Evolutionary conservation across 2,888 invertebrate genomes (phyloP), one percentile per base, ranked within the genome.

Genomic region (Netelia inedita): DNA sequence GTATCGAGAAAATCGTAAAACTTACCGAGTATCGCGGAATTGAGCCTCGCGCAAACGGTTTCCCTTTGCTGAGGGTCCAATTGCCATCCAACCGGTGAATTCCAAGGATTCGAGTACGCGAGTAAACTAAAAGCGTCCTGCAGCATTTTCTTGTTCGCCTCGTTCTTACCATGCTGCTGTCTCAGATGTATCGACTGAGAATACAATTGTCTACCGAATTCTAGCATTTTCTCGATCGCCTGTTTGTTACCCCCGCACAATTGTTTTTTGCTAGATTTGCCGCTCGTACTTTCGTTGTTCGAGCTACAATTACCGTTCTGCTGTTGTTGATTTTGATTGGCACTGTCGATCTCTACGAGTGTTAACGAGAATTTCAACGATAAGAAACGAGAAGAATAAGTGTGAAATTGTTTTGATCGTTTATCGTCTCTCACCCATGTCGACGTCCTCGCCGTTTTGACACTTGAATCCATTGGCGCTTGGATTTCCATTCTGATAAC

Each of bases 31-130:
- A 99, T 99, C 94, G 99, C 99, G 91, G 99, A 98, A 95, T 99
- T 99, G 91, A 99, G 96, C 92, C 98, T 97, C 92, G 98, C 98
- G 95, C 98, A 98, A 85, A 99, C 97, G 75, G 97, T 97, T 94
- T 99, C 99, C 91, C 99, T 96, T 92, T 98, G 97, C 89, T 97
- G 96, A n/a, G 99, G 97, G 94, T 98, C 97, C 91, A 99, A 95
- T 94, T 99, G 98, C 97, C 98, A 98, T 85, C 98, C 98, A 85
- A 99, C 97, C 19, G 99, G 99, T 94, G 98, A 98, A 92, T 96
- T 97, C 98, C 98, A 99, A 43, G 99, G 99, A 95, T 99, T 99
- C 90, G 98, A 97, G 94, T 99, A 99, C 69, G 99, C 99, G 93
- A 99, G 95, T 93, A 99, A 95, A 95, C 99, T 99, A 95, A 99